Evolutionary conservation across 2,888 invertebrate genomes (phyloP).

Genomic region (Thereva unica): DNA sequence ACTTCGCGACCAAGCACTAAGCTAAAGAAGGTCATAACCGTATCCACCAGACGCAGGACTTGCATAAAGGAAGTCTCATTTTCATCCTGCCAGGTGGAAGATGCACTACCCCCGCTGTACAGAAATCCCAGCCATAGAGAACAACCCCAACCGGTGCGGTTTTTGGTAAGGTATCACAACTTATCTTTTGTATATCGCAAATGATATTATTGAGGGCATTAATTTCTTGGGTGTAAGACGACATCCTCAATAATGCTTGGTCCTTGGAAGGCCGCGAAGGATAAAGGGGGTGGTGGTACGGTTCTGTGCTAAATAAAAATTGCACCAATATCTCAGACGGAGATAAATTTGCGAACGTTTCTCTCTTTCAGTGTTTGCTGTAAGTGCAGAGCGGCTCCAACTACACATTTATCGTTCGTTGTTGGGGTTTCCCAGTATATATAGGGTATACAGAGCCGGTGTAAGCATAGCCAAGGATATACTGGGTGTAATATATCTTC

Average conservation of each 20-base stretch:
- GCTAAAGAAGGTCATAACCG: constrained; percentile 28
- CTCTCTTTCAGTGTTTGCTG: constrained; percentile 16
- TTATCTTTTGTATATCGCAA: constrained; percentile 23
- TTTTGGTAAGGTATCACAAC: neutral
- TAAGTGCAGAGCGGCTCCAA: constrained; percentile 31
- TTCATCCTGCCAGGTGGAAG: neutral
- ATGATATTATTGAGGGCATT: constrained; percentile 30
- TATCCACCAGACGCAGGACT: neutral
- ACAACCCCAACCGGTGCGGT: constrained; percentile 2
- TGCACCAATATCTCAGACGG: constrained; percentile 36
- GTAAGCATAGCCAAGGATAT: constrained; percentile 29
- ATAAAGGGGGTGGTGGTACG: constrained; percentile 6
- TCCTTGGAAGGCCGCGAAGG: constrained; percentile 1
- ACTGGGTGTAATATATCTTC: constrained; percentile 24
- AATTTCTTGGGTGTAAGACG: constrained; percentile 27
- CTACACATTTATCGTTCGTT: constrained; percentile 28
- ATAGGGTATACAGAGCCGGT: neutral
- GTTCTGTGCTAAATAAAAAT: constrained; percentile 29
- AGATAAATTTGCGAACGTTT: constrained; percentile 34
- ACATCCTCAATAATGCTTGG: constrained; percentile 34
- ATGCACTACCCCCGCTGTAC: neutral
- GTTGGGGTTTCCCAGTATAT: constrained; percentile 5
- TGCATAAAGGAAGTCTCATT: constrained; percentile 9
- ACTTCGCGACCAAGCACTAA: constrained; percentile 24
- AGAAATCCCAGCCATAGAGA: neutral